These are phyloP conservation scores for Wasmannia auropunctata DNA, from an alignment of 1,140 invertebrate genomes.

Conservation along the genomic window DNA sequence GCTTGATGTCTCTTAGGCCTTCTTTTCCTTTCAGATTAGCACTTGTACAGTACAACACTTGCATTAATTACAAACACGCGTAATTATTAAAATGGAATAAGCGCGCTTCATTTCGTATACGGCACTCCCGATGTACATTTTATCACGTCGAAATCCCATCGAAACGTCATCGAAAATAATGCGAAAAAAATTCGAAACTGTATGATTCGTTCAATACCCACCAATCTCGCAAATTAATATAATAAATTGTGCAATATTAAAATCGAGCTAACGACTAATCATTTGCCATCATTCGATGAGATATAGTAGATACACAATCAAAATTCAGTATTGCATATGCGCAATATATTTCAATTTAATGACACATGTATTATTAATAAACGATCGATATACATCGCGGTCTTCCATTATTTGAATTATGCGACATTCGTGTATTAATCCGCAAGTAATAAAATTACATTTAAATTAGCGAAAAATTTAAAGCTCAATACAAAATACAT, in stretches of 20 bases:
- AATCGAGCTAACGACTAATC: background rate
- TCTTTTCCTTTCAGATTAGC: no score
- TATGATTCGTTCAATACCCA: background rate
- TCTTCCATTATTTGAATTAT: background rate
- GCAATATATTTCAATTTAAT: background rate
- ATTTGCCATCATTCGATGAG: background rate
- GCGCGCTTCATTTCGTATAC: background rate
- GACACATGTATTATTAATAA: background rate
- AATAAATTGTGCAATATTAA: background rate
- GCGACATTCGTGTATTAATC: background rate
- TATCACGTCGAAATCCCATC: background rate
- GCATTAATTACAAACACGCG: background rate
- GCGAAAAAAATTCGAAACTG: background rate
- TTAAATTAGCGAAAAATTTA: background rate
- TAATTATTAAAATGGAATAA: background rate
- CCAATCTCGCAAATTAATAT: background rate
- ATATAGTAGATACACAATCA: no score
- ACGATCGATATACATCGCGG: background rate
- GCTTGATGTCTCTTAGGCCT: no score
- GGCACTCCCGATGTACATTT: background rate
- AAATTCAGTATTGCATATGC: background rate
- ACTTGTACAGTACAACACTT: no score
- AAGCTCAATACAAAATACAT: background rate
- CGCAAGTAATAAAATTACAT: background rate
- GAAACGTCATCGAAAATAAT: background rate